phyloP scores from a whole-genome alignment of 2,113 vertebrate species.

The Prochilodus magdalenae region DNA sequence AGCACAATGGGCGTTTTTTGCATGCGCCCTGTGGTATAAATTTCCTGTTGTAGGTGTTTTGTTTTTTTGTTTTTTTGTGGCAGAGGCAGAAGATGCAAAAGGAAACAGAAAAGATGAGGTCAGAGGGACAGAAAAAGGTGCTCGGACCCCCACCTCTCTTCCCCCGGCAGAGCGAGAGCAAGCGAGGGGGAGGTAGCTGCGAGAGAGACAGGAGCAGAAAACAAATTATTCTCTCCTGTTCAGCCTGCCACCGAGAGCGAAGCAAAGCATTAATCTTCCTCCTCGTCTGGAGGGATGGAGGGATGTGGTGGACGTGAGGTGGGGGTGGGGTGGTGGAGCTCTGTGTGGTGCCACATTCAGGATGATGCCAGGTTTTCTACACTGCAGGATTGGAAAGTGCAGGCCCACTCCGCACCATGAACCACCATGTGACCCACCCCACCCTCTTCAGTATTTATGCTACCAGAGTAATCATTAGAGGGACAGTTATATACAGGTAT shows the following conservation, averaged over 20 bases:
- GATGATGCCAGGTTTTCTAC: background rate
- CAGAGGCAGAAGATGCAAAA: background rate
- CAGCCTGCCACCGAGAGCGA: slow-evolving; percentile 4
- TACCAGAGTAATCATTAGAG: no score
- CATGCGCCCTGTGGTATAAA: background rate
- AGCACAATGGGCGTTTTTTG: background rate
- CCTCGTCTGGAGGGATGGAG: slow-evolving; percentile 37
- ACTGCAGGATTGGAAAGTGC: background rate
- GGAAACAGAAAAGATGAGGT: background rate
- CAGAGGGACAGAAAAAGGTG: background rate
- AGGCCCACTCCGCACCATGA: background rate
- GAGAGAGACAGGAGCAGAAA: slow-evolving; percentile 12
- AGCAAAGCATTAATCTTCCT: slow-evolving; percentile 38
- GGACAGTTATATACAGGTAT: no score
- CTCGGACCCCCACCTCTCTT: background rate
- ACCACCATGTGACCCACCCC: no score
- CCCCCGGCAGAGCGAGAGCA: background rate
- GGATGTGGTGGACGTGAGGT: background rate
- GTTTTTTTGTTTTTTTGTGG: background rate
- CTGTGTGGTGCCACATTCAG: slow-evolving; percentile 35
- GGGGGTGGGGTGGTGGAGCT: background rate
- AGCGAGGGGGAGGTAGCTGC: background rate
- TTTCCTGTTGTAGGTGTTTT: background rate
- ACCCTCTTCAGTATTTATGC: no score
- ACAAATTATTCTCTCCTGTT: slow-evolving; percentile 39